Conservation (phyloP, 2,888 invertebrate genomes). For the Muscina levida region DNA sequence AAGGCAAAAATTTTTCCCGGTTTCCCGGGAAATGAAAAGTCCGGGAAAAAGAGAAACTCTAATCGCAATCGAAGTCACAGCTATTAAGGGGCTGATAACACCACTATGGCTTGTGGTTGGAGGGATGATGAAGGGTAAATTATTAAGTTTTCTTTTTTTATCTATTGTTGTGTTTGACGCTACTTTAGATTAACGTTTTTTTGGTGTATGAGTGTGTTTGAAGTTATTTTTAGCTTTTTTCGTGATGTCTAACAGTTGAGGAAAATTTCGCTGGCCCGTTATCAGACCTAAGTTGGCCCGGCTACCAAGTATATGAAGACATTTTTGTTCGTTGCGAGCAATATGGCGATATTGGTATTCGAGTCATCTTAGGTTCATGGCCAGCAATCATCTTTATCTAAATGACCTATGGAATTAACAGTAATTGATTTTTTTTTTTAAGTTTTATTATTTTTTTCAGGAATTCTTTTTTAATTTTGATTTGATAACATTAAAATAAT, state of each 20-base stretch:
- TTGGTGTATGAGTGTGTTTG: not conserved
- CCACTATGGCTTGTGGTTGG: not conserved
- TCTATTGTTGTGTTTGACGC: conserved; percentile 13
- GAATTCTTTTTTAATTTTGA: no score
- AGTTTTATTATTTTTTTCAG: conserved; percentile 11
- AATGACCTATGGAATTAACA: conserved; percentile 33
- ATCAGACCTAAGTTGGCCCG: conserved; percentile 68
- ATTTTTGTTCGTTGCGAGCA: conserved; percentile 58
- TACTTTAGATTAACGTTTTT: conserved; percentile 20
- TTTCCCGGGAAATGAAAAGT: no score
- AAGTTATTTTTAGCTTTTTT: conserved; percentile 24
- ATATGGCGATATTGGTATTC: conserved; percentile 64
- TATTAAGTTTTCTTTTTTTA: conserved; percentile 38
- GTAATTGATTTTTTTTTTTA: conserved; percentile 16
- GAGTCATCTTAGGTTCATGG: conserved; percentile 68
- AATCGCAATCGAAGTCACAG: no score
- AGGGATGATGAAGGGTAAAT: not conserved
- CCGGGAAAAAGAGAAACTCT: no score
- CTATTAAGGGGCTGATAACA: conserved; percentile 14
- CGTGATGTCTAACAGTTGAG: not conserved
- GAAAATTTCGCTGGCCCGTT: conserved; percentile 44
- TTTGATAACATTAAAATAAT: no score
- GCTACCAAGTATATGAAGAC: conserved; percentile 62
- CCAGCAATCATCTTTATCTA: conserved; percentile 58
- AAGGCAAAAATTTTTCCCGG: no score